Evolutionary conservation across 2,888 invertebrate genomes (phyloP).

Genomic region (Xylota sylvarum): DNA sequence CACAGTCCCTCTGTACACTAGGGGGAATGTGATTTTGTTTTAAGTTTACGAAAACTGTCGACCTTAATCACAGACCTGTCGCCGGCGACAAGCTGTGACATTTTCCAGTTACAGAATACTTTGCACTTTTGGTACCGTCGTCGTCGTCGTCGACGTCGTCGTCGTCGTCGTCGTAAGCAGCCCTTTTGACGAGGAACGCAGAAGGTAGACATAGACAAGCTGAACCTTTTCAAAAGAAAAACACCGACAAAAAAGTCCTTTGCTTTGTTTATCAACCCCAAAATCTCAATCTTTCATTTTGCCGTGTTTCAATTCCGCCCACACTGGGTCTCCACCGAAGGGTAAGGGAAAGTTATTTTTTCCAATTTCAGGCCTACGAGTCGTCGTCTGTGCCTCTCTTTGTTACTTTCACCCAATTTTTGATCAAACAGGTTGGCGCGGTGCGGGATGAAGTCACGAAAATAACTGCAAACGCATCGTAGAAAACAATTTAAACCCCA

Average conservation of each 20-base stretch:
- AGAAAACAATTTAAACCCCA: constrained; percentile 44
- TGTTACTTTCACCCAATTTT: constrained; percentile 4
- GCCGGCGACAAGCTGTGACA: constrained; percentile 78
- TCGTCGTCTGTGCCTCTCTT: constrained; percentile 16
- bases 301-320: constrained; percentile 49
- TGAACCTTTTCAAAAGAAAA: constrained; percentile 41
- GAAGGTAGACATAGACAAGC: constrained; percentile 35
- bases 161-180: background rate
- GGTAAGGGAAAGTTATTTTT: constrained; percentile 30
- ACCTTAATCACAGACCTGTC: constrained; percentile 79
- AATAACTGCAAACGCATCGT: constrained; percentile 8
- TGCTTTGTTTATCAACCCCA: constrained; percentile 68
- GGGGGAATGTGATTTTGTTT: constrained; percentile 59
- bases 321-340: background rate
- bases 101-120: constrained; percentile 76
- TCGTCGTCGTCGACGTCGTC: background rate
- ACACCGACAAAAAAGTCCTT: constrained; percentile 4
- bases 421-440: constrained; percentile 60
- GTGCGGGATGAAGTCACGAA: background rate
- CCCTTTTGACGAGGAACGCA: background rate
- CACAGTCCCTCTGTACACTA: background rate
- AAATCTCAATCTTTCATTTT: constrained; percentile 73
- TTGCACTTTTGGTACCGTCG: constrained; percentile 60
- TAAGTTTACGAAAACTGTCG: constrained; percentile 77
- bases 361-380: constrained; percentile 42